These are phyloP conservation scores for Marcusenius ussheri DNA, from an alignment of 2,113 vertebrate genomes.

Conservation along the genomic window DNA sequence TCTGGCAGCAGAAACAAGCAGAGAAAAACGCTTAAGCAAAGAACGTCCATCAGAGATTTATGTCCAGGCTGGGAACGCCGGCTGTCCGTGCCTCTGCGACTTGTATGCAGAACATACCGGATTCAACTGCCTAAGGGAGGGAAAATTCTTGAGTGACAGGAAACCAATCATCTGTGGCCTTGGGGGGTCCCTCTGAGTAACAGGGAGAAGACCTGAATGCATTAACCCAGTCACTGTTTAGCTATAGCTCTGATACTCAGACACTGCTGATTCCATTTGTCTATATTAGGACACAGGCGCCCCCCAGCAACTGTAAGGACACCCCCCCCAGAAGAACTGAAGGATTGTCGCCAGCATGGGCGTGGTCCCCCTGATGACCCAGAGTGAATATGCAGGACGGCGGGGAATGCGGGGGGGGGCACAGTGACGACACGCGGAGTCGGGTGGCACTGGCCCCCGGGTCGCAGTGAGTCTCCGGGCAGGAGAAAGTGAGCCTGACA, in stretches of 20 bases:
- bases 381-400: slow-evolving; percentile 9
- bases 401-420: background rate
- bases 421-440: background rate
- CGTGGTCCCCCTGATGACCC: slow-evolving; percentile 16
- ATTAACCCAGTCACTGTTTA: background rate
- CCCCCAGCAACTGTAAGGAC: background rate
- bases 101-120: background rate
- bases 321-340: background rate
- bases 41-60: background rate
- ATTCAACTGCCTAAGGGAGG: background rate
- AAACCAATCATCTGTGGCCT: slow-evolving; percentile 1
- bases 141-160: background rate
- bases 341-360: background rate
- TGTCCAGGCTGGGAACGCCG: background rate
- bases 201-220: background rate
- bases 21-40: background rate
- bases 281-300: background rate
- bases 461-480: background rate
- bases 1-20: background rate
- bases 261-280: background rate
- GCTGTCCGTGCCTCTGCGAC: background rate
- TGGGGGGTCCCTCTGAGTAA: background rate
- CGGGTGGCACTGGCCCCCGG: background rate
- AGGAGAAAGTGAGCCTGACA: background rate
- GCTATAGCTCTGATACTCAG: background rate